A percentile compares a stretch with the other conserved stretches of the same genome.
phyloP scores from a whole-genome alignment of 53 echinoderm and acorn worm genomes.

The Astropecten irregularis region DNA sequence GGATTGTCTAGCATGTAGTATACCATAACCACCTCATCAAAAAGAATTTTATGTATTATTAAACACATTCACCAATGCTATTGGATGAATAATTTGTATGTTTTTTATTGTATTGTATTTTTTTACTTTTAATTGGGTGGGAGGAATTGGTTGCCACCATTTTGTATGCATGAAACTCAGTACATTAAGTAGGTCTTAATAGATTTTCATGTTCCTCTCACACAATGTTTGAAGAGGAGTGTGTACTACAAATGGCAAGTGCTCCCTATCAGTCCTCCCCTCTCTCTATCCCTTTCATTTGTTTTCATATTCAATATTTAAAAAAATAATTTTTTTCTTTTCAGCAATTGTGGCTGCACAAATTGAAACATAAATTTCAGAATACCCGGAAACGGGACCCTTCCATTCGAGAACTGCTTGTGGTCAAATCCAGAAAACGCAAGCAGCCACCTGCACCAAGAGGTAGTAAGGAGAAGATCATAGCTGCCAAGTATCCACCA shows the following conservation, averaged over 20 bases:
- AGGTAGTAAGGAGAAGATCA: background rate
- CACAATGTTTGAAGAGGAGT: too few relatives aligned
- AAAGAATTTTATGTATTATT: too few relatives aligned
- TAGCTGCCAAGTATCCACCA: conserved; percentile 15
- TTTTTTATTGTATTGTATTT: too few relatives aligned
- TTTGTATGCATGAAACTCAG: background rate
- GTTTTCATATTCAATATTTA: background rate
- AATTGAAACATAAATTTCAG: conserved; percentile 27
- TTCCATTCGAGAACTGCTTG: conserved; percentile 11
- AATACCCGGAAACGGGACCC: conserved; percentile 29
- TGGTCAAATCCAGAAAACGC: conserved; percentile 27
- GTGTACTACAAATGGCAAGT: too few relatives aligned
- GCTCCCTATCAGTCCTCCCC: too few relatives aligned
- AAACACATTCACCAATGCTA: too few relatives aligned
- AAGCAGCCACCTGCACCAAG: background rate
- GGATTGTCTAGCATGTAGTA: too few relatives aligned
- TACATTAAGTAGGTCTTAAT: background rate
- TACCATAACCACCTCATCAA: too few relatives aligned
- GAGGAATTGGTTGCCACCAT: background rate
- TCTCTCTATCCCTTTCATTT: background rate
- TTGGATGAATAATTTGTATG: too few relatives aligned
- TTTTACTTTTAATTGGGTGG: too few relatives aligned
- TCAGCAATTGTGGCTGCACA: conserved; percentile 35
- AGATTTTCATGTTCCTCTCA: background rate
- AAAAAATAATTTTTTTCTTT: background rate